phyloP scores from a whole-genome alignment of 2,113 vertebrate genomes.

The Cyphomyrus discorhynchus region DNA sequence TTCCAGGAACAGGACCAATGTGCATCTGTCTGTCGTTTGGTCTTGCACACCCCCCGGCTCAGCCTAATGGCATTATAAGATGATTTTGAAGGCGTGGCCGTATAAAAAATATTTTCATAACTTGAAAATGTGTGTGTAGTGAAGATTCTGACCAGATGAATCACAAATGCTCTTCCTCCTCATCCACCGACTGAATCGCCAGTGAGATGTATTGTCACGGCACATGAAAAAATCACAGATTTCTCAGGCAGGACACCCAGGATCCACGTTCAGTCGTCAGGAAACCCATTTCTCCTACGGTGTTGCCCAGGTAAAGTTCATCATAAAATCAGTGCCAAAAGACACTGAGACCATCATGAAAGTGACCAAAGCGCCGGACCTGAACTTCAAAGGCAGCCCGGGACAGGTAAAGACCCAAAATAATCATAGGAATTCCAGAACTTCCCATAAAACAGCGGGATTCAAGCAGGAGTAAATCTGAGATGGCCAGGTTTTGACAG shows the following conservation, averaged over 20 bases:
- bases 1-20: conserved; percentile 60
- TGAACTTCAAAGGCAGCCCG: conserved; percentile 60
- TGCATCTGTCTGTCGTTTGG: not conserved
- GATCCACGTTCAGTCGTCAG: conserved; percentile 42
- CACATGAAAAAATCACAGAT: conserved; percentile 54
- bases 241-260: conserved; percentile 16
- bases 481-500: conserved; percentile 50
- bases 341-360: conserved; percentile 31
- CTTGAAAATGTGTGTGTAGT: conserved; percentile 60
- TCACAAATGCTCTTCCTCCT: conserved; percentile 14
- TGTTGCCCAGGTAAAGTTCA: conserved; percentile 43
- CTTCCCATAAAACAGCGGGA: conserved; percentile 57
- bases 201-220: conserved; percentile 55
- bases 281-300: conserved; percentile 26
- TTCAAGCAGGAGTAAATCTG: conserved; percentile 61
- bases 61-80: conserved; percentile 71
- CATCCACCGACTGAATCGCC: conserved; percentile 38
- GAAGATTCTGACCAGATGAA: conserved; percentile 46
- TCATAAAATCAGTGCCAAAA: conserved; percentile 44
- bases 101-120: conserved; percentile 60
- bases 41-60: conserved; percentile 53
- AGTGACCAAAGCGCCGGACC: conserved; percentile 52
- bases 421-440: conserved; percentile 60
- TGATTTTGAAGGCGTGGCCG: conserved; percentile 58
- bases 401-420: conserved; percentile 38